Percentiles rank a stretch among this genome's conserved stretches.
Evolutionary conservation across 1,140 invertebrate genomes (phyloP).

Genomic region (Holotrichia oblita): DNA sequence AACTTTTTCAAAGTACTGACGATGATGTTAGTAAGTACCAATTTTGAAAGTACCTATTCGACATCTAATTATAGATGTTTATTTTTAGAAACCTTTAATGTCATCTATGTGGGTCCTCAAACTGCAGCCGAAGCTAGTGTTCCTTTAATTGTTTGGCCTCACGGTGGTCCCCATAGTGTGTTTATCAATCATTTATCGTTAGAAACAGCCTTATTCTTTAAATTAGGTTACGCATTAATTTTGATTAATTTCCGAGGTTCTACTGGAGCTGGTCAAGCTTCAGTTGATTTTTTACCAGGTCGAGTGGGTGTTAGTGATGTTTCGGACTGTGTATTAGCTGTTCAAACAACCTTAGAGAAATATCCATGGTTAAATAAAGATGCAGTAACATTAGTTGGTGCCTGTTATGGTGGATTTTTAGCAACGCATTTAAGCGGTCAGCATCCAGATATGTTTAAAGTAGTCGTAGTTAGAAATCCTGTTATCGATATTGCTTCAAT

Average conservation of each 20-base stretch:
- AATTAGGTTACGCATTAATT: slow-evolving; percentile 75
- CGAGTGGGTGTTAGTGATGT: slow-evolving; percentile 84
- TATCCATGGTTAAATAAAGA: slow-evolving; percentile 67
- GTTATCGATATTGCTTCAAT: slow-evolving; percentile 79
- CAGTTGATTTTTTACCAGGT: slow-evolving; percentile 76
- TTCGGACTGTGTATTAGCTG: slow-evolving; percentile 77
- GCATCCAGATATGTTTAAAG: slow-evolving; percentile 79
- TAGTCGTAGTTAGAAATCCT: slow-evolving; percentile 80
- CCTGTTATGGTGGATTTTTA: slow-evolving; percentile 93
- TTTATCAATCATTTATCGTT: slow-evolving; percentile 70
- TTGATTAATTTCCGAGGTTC: slow-evolving; percentile 91
- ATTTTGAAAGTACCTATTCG: background rate
- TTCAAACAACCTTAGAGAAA: slow-evolving; percentile 64
- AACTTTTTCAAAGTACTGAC: slow-evolving; percentile 57
- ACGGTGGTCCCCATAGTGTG: slow-evolving; percentile 83
- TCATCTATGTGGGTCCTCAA: slow-evolving; percentile 70
- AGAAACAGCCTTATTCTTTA: slow-evolving; percentile 66
- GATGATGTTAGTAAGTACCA: slow-evolving; percentile 62
- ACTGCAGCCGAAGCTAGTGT: slow-evolving; percentile 58
- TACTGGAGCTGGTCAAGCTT: slow-evolving; percentile 79
- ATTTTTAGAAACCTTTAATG: slow-evolving; percentile 68
- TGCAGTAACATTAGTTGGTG: slow-evolving; percentile 73
- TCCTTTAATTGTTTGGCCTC: slow-evolving; percentile 75
- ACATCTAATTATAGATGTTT: background rate
- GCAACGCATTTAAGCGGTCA: slow-evolving; percentile 85